Evolutionary conservation across 2,113 vertebrate species (phyloP).

Genomic region (Semicossyphus pulcher): DNA sequence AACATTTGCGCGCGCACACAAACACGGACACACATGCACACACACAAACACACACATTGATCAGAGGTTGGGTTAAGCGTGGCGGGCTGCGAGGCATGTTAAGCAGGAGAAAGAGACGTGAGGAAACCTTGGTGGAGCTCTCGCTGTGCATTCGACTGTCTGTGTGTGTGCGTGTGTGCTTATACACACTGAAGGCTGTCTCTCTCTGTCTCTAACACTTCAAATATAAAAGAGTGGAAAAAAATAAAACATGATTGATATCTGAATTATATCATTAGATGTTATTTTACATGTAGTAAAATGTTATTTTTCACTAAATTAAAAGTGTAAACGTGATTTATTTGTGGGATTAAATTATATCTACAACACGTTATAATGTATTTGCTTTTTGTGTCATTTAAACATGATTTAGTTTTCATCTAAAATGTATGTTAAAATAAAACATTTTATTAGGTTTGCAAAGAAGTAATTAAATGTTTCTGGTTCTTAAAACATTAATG

Average conservation of each 20-base stretch:
- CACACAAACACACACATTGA: slow-evolving; percentile 67
- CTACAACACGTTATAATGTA: too few relatives aligned
- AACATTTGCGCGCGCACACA: slow-evolving; percentile 62
- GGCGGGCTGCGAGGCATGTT: slow-evolving; percentile 72
- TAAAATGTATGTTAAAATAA: background rate
- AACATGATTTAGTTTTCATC: too few relatives aligned
- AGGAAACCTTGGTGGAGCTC: slow-evolving; percentile 47
- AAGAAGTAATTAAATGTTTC: slow-evolving; percentile 14
- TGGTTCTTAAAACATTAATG: slow-evolving; percentile 1
- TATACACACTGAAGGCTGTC: slow-evolving; percentile 22
- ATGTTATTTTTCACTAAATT: background rate
- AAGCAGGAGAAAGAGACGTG: slow-evolving; percentile 69
- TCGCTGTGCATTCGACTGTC: slow-evolving; percentile 34
- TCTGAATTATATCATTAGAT: background rate
- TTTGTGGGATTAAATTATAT: background rate
- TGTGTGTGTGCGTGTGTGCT: slow-evolving; percentile 7
- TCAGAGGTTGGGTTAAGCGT: slow-evolving; percentile 80
- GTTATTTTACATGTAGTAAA: background rate
- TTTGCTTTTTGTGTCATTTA: too few relatives aligned
- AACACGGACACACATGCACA: slow-evolving; percentile 24
- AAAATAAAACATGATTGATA: background rate
- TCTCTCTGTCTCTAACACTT: background rate
- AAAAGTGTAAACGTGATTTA: background rate
- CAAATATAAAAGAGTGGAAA: slow-evolving; percentile 28
- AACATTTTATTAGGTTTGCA: background rate